phyloP scores from a whole-genome alignment of 1,140 invertebrate genomes.

The Anthonomus grandis region DNA sequence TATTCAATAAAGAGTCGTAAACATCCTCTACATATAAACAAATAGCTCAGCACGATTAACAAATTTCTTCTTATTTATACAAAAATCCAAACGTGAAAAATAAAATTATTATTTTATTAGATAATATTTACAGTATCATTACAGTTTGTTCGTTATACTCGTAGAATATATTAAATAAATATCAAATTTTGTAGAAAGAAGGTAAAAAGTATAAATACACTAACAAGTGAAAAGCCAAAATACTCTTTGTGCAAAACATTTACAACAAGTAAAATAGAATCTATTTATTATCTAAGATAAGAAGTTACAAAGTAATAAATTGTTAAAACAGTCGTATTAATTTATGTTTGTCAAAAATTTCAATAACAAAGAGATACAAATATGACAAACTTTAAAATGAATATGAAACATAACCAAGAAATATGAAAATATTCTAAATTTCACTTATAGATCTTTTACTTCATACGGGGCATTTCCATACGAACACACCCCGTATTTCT shows the following conservation, averaged over 20 bases:
- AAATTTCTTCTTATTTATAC: background rate
- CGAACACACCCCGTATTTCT: too few relatives aligned
- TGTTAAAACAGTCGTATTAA: background rate
- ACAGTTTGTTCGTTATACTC: conserved; percentile 1
- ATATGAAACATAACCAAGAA: background rate
- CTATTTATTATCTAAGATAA: too few relatives aligned
- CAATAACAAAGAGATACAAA: background rate
- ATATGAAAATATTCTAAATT: background rate
- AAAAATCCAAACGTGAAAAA: background rate
- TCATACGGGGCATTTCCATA: too few relatives aligned
- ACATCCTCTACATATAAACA: background rate
- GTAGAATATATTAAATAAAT: background rate
- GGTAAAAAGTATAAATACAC: background rate
- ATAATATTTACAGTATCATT: conserved; percentile 6
- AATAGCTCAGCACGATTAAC: background rate
- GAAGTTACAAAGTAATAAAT: background rate
- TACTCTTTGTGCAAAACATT: background rate
- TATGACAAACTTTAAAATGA: background rate
- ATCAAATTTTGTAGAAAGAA: background rate
- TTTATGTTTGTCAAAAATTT: background rate
- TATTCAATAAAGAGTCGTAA: background rate
- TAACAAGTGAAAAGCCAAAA: background rate
- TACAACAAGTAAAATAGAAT: too few relatives aligned
- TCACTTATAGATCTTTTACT: background rate
- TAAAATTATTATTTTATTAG: background rate